phyloP scores from a whole-genome alignment of 1,140 invertebrate species.

The Caenorhabditis elegans region WBcel235 BX284604.4:9307001-9307500 shows the following conservation, averaged over 20 bases:
- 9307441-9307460: background rate
- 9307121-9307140: background rate
- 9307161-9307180: background rate
- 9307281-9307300: too few species aligned
- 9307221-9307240: too few species aligned
- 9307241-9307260: too few species aligned
- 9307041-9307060: background rate
- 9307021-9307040: background rate
- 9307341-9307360: too few species aligned
- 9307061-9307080: background rate
- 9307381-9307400: conserved; percentile 23
- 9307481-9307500: conserved; percentile 12
- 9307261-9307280: too few species aligned
- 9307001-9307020: conserved; percentile 22
- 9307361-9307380: too few species aligned
- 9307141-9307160: background rate
- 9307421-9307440: background rate
- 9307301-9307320: too few species aligned
- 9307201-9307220: too few species aligned
- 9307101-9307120: background rate
- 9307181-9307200: too few species aligned
- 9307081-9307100: background rate
- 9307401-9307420: conserved; percentile 8
- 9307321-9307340: too few species aligned
- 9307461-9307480: conserved; percentile 14